Evolutionary conservation across 2,113 vertebrate species (phyloP).

Genomic region (Micromys minutus): DNA sequence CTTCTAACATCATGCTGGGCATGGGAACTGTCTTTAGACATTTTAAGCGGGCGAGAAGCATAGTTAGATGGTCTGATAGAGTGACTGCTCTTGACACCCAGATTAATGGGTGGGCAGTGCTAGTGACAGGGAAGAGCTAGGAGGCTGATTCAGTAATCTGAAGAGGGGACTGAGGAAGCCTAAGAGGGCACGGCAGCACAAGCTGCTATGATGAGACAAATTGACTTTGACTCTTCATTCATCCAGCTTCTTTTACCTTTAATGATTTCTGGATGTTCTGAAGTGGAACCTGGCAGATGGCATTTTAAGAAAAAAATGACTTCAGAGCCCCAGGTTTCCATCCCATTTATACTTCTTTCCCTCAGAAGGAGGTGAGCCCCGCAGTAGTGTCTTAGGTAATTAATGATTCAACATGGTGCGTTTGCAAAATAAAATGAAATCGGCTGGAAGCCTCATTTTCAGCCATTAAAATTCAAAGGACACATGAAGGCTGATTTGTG

Average conservation of each 20-base stretch:
- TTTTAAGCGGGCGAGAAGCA: background rate
- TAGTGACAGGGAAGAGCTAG: background rate
- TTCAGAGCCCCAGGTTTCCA: conserved; percentile 73
- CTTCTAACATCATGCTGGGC: background rate
- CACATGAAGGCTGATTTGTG: conserved; percentile 82
- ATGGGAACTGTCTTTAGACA: background rate
- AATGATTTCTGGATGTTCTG: conserved; percentile 77
- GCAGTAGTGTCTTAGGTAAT: conserved; percentile 81
- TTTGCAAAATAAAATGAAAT: conserved; percentile 78
- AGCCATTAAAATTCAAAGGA: conserved; percentile 83
- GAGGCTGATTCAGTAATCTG: background rate
- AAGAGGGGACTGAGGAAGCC: background rate
- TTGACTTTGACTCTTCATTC: conserved; percentile 34
- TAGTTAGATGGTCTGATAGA: background rate
- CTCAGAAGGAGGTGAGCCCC: conserved; percentile 76
- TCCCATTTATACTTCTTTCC: conserved; percentile 69
- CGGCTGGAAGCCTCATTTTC: conserved; percentile 84
- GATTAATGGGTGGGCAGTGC: background rate
- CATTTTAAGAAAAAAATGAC: conserved; percentile 81
- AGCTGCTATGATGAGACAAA: background rate
- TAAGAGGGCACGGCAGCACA: background rate
- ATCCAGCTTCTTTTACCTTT: conserved; percentile 28
- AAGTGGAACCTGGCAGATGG: conserved; percentile 83
- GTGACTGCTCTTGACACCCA: background rate
- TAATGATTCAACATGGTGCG: conserved; percentile 83